Percentiles rank a stretch among this genome's conserved stretches.
Evolutionary conservation across 1,140 invertebrate species (phyloP).

Genomic region (Samia ricini): DNA sequence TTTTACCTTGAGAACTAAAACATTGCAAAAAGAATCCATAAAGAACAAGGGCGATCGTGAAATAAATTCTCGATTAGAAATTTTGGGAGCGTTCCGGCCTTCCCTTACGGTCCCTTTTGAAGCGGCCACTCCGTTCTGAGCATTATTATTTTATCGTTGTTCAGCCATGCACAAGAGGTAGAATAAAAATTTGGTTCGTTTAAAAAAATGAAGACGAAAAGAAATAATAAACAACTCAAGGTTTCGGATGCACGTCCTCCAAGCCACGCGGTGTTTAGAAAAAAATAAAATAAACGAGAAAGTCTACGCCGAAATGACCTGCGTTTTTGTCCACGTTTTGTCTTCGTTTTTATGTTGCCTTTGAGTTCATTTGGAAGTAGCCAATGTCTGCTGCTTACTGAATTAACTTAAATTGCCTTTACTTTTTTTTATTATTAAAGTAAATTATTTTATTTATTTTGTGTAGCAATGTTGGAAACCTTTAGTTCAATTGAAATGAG

Average conservation of each 20-base stretch:
- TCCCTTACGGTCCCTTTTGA: slow-evolving; percentile 50
- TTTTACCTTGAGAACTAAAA: slow-evolving; percentile 48
- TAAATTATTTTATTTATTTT: slow-evolving; percentile 51
- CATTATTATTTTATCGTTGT: slow-evolving; percentile 69
- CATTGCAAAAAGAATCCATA: slow-evolving; percentile 51
- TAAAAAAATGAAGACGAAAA: no score
- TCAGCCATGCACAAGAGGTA: slow-evolving; percentile 53
- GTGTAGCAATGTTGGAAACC: slow-evolving; percentile 36
- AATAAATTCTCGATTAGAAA: slow-evolving; percentile 67
- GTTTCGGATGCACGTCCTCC: slow-evolving; percentile 69
- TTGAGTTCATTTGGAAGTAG: slow-evolving; percentile 76
- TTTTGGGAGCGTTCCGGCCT: slow-evolving; percentile 55
- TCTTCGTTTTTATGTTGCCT: slow-evolving; percentile 76
- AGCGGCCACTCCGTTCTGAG: slow-evolving; percentile 33
- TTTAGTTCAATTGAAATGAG: slow-evolving; percentile 5
- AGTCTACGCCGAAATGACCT: slow-evolving; percentile 70
- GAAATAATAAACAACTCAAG: slow-evolving; percentile 55
- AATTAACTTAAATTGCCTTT: slow-evolving; percentile 74
- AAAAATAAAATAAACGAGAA: slow-evolving; percentile 72
- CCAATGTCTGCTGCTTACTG: slow-evolving; percentile 73
- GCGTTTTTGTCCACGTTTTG: slow-evolving; percentile 75
- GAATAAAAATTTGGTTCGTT: slow-evolving; percentile 54
- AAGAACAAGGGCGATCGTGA: slow-evolving; percentile 47
- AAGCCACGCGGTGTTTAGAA: slow-evolving; percentile 54
- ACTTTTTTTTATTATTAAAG: slow-evolving; percentile 52